phyloP scores from a whole-genome alignment of 2,797 vertebrate genomes.

The Melanotaenia pygmaea region DNA sequence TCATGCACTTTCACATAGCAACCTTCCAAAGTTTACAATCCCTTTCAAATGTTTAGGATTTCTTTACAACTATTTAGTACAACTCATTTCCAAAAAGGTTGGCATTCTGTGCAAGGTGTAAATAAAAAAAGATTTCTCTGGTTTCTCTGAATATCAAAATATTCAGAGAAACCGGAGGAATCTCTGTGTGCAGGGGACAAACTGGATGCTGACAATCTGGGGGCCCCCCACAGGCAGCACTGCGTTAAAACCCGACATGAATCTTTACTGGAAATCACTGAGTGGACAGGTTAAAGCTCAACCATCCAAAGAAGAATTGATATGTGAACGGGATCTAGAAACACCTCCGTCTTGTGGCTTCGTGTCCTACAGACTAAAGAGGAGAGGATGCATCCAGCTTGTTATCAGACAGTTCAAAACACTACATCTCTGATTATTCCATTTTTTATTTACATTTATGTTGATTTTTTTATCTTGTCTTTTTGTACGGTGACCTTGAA shows the following conservation, averaged over 20 bases:
- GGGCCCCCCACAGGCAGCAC: too few species aligned
- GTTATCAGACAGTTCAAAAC: neutral
- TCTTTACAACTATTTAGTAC: neutral
- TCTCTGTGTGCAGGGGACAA: too few species aligned
- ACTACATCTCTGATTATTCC: neutral
- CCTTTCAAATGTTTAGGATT: neutral
- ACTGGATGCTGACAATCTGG: too few species aligned
- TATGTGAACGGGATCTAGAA: neutral
- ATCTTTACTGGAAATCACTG: neutral
- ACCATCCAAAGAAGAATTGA: too few species aligned
- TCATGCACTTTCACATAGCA: neutral
- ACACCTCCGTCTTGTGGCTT: neutral
- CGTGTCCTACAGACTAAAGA: neutral
- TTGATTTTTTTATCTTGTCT: neutral
- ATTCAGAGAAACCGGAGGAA: too few species aligned
- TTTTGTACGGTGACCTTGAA: neutral
- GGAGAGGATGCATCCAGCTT: neutral
- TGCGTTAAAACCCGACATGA: too few species aligned
- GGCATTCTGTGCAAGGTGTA: neutral
- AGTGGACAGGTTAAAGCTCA: neutral
- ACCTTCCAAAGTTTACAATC: neutral
- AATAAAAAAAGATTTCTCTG: neutral
- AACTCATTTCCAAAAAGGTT: neutral
- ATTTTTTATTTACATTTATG: neutral
- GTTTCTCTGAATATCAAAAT: too few species aligned